Evolutionary conservation across 2,797 vertebrate genomes (phyloP), one percentile per base, ranked within the genome.

Genomic region (Rhincodon typus): DNA sequence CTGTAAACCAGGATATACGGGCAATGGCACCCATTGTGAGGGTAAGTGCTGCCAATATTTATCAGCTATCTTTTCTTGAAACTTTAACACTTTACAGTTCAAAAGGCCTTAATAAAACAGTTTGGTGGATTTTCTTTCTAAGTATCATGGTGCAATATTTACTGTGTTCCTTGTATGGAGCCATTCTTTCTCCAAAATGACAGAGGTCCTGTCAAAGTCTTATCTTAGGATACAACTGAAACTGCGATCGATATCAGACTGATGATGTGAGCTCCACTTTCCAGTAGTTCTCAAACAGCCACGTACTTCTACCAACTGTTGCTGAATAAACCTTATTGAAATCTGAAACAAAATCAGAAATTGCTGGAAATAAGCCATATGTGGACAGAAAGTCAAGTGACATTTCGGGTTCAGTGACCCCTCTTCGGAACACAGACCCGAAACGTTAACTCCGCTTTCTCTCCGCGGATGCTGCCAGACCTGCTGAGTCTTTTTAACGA

Each of bases 11-110:
- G 99, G 99, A 70, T 99, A 98, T 96, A 98, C 98, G 0, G 99
- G 99, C 46, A 99, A 99, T 1, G 99, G 99, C 21, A 99, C 99
- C 0, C 97, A 98, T 15, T 99, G 99, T 97, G 99, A 98, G 98
- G 99, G 99, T 99, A 97, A 97, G 96, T 77, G 10, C 27, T 74
- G 30, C 13, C 7, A 95, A 19, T 34, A 57, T 87, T 53, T 87
- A 87, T 70, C 27, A 70, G 67, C 67, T 46, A 15, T 77, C 46
- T 95, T 34, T 53, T 42, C 15, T 30, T 91, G 66, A 62, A n/a
- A 67, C 62, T n/a, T 34, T 34, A 77, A n/a, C 30, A 77, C 72
- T 77, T 13, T 77, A 50, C 46, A 8, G 57, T 10, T 34, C 72
- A 13, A 19, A 50, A 90, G 30, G 17, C 50, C 57, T 90, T 17